Evolutionary conservation across 1,140 invertebrate species (phyloP).

Genomic region (Palaemon carinicauda): DNA sequence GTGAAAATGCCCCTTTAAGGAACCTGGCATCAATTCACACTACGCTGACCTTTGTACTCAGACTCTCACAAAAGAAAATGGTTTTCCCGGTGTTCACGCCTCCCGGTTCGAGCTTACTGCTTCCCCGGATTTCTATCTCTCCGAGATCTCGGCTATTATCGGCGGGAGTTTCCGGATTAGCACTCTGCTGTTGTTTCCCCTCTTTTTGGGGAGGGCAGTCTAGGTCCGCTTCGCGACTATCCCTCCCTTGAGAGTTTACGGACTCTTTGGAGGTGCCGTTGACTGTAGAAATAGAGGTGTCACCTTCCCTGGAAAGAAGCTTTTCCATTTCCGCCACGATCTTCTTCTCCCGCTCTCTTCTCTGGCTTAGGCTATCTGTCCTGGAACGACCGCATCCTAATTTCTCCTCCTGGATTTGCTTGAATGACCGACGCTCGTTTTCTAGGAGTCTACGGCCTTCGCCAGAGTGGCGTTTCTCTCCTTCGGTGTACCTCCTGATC

Average conservation of each 20-base stretch:
- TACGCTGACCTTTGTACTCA: constrained; percentile 18
- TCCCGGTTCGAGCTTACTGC: not conserved
- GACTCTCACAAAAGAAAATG: not conserved
- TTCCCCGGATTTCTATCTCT: not conserved
- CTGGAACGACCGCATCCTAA: not conserved
- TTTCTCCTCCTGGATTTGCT: constrained; percentile 39
- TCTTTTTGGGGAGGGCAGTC: no score
- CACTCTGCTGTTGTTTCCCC: no score
- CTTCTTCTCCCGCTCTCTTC: not conserved
- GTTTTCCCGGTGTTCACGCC: not conserved
- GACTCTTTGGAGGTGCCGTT: not conserved
- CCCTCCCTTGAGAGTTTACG: not conserved
- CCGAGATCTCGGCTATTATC: not conserved
- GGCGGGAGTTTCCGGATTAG: no score
- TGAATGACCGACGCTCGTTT: not conserved
- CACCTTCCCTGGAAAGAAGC: not conserved
- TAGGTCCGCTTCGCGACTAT: no score
- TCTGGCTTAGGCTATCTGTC: not conserved
- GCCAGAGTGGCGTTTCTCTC: constrained; percentile 31
- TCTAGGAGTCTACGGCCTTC: constrained; percentile 36
- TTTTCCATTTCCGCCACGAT: constrained; percentile 37
- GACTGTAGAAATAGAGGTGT: not conserved
- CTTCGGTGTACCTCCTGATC: not conserved
- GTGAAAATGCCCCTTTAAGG: not conserved
- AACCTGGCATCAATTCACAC: not conserved